These are phyloP conservation scores for Tetramorium simillimum DNA, from an alignment of 1,140 invertebrate genomes.

Conservation along the genomic window DNA sequence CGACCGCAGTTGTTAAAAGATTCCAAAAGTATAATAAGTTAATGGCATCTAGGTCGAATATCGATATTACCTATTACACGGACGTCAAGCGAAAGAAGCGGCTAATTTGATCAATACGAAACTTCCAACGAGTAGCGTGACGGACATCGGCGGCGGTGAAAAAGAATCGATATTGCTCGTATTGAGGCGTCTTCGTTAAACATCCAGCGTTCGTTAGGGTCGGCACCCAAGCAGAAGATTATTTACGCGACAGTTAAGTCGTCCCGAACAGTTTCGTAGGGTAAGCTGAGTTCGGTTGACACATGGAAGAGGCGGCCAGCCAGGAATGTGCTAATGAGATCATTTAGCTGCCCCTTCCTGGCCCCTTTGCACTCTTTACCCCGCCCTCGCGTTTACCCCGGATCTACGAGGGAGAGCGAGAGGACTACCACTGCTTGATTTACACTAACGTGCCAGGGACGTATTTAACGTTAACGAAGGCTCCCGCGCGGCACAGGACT, in stretches of 20 bases:
- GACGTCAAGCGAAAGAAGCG: neutral
- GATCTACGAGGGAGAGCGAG: slow-evolving; percentile 35
- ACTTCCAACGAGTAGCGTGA: slow-evolving; percentile 8
- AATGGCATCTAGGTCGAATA: neutral
- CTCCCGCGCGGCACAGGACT: slow-evolving; percentile 25
- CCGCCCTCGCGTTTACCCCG: slow-evolving; percentile 69
- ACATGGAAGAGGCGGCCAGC: slow-evolving; percentile 78
- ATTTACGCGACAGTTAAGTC: slow-evolving; percentile 80
- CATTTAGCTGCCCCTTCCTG: slow-evolving; percentile 79
- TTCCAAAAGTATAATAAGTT: too few species aligned
- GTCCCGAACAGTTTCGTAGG: slow-evolving; percentile 73
- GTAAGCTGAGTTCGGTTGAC: slow-evolving; percentile 79
- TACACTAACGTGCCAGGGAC: slow-evolving; percentile 58
- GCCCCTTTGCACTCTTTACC: slow-evolving; percentile 69
- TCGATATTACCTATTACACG: neutral
- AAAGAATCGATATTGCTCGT: slow-evolving; percentile 42
- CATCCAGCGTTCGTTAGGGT: slow-evolving; percentile 61
- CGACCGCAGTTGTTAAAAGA: neutral
- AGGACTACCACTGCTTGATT: slow-evolving; percentile 67
- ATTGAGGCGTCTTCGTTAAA: slow-evolving; percentile 60
- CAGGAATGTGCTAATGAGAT: slow-evolving; percentile 85
- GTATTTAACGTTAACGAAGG: slow-evolving; percentile 60
- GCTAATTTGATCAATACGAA: neutral
- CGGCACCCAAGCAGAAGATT: slow-evolving; percentile 73
- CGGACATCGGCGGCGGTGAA: neutral